Percentiles rank a stretch among this genome's conserved stretches.
Evolutionary conservation across 2,888 invertebrate species (phyloP).

Genomic region (Chaitophorus viminalis): DNA sequence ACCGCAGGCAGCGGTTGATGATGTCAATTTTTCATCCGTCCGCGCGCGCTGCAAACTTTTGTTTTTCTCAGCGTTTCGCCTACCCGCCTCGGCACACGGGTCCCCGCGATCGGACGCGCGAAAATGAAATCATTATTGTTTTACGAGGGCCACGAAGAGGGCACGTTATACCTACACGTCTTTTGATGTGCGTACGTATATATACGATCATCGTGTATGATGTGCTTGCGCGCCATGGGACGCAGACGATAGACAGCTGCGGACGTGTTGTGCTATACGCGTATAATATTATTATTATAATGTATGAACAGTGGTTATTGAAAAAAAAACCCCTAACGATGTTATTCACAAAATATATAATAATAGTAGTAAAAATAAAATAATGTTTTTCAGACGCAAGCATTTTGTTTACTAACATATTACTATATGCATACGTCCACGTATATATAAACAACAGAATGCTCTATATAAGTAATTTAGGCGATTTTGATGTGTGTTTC

Average conservation of each 20-base stretch:
- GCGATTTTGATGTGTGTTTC: too few species aligned
- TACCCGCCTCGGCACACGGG: not conserved
- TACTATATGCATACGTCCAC: too few species aligned
- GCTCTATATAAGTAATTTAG: too few species aligned
- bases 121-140: conserved; percentile 54
- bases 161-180: not conserved
- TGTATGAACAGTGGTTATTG: too few species aligned
- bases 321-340: too few species aligned
- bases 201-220: not conserved
- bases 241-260: not conserved
- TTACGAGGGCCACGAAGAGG: not conserved
- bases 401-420: too few species aligned
- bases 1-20: conserved; percentile 35
- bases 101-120: conserved; percentile 17
- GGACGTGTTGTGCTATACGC: too few species aligned
- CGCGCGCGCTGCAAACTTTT: conserved; percentile 42
- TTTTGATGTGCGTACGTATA: not conserved
- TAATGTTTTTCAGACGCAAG: too few species aligned
- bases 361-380: too few species aligned
- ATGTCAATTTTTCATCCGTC: conserved; percentile 60
- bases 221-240: not conserved
- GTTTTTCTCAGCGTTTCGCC: conserved; percentile 45
- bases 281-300: too few species aligned
- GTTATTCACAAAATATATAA: too few species aligned
- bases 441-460: too few species aligned